phyloP scores from a whole-genome alignment of 92 coral and sea anemone species.

The Palythoa grandiflora region DNA sequence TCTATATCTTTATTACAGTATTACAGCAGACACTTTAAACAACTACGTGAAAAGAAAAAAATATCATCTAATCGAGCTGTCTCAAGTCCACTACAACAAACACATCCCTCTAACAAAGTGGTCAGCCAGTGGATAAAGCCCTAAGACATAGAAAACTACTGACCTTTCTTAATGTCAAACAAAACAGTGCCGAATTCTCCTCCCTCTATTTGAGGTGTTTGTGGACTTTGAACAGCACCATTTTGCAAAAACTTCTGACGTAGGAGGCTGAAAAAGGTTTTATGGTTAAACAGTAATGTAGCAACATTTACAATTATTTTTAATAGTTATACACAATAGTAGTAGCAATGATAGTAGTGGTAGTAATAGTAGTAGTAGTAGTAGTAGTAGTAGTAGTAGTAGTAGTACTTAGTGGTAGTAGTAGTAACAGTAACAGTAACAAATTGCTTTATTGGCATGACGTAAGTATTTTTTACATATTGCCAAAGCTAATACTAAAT shows the following conservation, averaged over 20 bases:
- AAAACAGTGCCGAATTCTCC: background rate
- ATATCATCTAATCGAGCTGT: too few species aligned
- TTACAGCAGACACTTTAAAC: too few species aligned
- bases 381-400: background rate
- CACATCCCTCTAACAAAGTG: too few species aligned
- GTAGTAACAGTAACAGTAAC: background rate
- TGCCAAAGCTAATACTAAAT: too few species aligned
- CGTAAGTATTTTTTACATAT: too few species aligned
- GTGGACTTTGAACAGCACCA: background rate
- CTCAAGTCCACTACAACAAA: too few species aligned
- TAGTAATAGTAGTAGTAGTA: background rate
- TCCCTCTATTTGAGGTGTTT: constrained; percentile 4
- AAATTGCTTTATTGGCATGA: too few species aligned
- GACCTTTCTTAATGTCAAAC: constrained; percentile 5
- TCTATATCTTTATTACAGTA: too few species aligned
- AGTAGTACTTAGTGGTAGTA: background rate
- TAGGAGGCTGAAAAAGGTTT: background rate
- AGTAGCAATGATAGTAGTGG: background rate
- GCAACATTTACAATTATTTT: background rate
- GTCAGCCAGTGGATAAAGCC: too few species aligned
- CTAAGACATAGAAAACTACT: background rate
- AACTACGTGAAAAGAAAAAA: too few species aligned
- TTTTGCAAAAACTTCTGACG: background rate
- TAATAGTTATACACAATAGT: background rate
- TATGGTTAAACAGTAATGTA: background rate